Percentiles rank a stretch among this genome's conserved stretches.
phyloP scores from a whole-genome alignment of 2,113 vertebrate genomes.

The Noturus placidus region DNA sequence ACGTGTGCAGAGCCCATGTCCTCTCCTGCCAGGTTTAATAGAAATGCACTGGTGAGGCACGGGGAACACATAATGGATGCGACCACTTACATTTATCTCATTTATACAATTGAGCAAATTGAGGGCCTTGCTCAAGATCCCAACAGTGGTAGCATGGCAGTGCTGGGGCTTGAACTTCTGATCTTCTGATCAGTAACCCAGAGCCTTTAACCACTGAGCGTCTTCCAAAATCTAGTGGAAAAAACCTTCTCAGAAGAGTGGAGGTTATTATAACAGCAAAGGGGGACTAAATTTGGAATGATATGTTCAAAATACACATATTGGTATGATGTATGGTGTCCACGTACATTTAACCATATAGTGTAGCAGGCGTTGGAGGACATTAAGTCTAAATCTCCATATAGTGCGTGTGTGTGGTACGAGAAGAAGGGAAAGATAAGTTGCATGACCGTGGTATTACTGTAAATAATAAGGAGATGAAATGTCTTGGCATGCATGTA shows the following conservation, averaged over 20 bases:
- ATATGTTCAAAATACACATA: background rate
- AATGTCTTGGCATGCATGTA: background rate
- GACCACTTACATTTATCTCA: too few species aligned
- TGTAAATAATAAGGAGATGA: background rate
- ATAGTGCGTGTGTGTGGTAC: background rate
- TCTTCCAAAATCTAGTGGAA: background rate
- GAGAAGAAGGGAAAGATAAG: background rate
- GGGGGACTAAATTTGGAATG: background rate
- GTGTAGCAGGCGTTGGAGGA: background rate
- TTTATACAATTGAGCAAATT: too few species aligned
- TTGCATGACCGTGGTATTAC: background rate
- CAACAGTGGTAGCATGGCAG: too few species aligned
- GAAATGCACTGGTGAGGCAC: slow-evolving; percentile 33
- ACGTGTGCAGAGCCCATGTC: slow-evolving; percentile 23
- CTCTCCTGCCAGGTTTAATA: slow-evolving; percentile 43
- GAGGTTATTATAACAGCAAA: background rate
- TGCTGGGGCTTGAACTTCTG: too few species aligned
- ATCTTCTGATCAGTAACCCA: too few species aligned
- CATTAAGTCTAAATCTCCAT: background rate
- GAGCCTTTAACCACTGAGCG: background rate
- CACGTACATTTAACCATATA: background rate
- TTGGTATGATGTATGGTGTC: background rate
- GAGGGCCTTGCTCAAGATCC: too few species aligned
- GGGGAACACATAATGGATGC: too few species aligned
- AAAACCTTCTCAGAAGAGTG: background rate